Evolutionary conservation across 1,140 invertebrate species (phyloP), one percentile per base, ranked within the genome.

Genomic region (Zaprionus tsacasi): DNA sequence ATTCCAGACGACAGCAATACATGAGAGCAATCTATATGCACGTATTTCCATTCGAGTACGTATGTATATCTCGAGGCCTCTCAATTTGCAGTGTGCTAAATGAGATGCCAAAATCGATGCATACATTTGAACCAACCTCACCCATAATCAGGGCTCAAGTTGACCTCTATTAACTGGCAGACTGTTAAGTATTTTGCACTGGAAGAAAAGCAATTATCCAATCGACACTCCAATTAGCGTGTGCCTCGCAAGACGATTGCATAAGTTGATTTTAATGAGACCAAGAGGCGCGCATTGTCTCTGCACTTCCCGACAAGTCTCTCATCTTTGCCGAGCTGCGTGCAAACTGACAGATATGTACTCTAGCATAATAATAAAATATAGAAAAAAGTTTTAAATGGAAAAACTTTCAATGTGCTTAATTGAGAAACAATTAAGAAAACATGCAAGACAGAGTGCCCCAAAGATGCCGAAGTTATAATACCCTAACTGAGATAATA

Each of bases 141-240:
- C 38, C 38, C 43, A 65, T 40, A 48, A 15, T 38, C 21, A 35
- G 45, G 15, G 8, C 45, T 17, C 25, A 38, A 36, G 59, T 25
- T 58, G 66, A 45, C 50, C 56, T 63, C 48, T 30, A 57, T 65
- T 40, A 27, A n/a, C 45, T 55, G 60, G 12, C 58, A 55, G 43
- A 52, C 54, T 56, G 79, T 58, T 87, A 87, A 87, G 67, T 55
- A 52, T 12, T 59, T 76, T 79, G 71, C 63, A 72, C 79, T 80
- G 45, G 40, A 48, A 56, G 56, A 71, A 56, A 66, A 65, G 11
- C 27, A 60, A 61, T 76, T 66, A 56, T 66, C 38, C 63, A 67
- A 58, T 45, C 74, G 76, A 43, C 81, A 45, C 64, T 30, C 11
- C 65, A 87, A 87, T 87, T 87, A 87, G 61, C 83, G 67, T 57